These are phyloP conservation scores for Xenus cinereus DNA, from an alignment of 2,113 vertebrate species.

Conservation along the genomic window DNA sequence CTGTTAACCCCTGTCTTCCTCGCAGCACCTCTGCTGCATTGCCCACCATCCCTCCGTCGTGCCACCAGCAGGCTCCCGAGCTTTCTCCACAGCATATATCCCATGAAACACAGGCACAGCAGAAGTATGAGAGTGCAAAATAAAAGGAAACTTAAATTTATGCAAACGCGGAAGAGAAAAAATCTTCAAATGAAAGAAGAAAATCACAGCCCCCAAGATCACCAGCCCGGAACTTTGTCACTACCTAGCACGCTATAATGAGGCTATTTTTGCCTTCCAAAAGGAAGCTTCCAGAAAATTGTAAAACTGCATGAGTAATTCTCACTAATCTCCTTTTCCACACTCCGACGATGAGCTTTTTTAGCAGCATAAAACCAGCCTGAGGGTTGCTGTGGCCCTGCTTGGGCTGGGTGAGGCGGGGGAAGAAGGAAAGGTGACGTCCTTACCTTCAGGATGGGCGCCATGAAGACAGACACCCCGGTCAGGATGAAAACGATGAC, in stretches of 20 bases:
- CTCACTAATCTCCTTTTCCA: background rate
- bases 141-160: background rate
- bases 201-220: background rate
- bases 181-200: background rate
- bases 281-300: background rate
- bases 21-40: background rate
- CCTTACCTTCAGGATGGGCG: constrained; percentile 97
- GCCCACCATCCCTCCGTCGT: background rate
- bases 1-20: background rate
- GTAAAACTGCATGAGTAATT: background rate
- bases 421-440: background rate
- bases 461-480: constrained; percentile 97
- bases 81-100: background rate
- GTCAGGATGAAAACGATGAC: constrained; percentile 92
- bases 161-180: background rate
- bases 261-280: background rate
- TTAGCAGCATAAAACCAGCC: background rate
- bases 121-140: background rate
- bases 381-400: background rate
- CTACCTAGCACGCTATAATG: background rate
- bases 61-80: background rate
- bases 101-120: background rate
- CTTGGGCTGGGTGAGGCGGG: background rate
- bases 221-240: background rate
- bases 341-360: background rate